Base-by-base conservation (phyloP, 2,888 invertebrate genomes). In the Nezara viridula region DNA sequence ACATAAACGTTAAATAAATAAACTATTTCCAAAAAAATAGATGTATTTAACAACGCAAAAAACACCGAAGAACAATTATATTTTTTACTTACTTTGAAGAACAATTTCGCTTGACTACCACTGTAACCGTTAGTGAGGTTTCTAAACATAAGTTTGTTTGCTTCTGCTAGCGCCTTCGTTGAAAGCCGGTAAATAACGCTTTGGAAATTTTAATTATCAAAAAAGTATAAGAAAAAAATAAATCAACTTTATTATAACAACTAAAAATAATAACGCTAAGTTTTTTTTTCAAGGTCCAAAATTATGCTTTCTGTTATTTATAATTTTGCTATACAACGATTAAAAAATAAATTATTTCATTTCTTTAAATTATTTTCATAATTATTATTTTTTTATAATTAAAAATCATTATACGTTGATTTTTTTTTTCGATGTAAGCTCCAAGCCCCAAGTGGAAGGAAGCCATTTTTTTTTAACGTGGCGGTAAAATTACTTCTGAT, bases 101-200 rank as follows among this genome's bases (percentile, higher is more conserved):
- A 81, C 81, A 44, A 81, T 44, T 81, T 81, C 44, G 81, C 81
- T 81, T 81, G 81, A 81, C 81, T 81, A 81, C 81, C 44, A 47
- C 44, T 81, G 81, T 81, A 81, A 81, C 81, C 81, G 81, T 81
- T 81, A n/a, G 81, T 44, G 81, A 81, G 81, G 81, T 81, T 81
- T 47, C 81, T 81, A 81, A 81, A 81, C 81, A 81, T n/a, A 44
- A n/a, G n/a, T 44, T 81, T 81, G 81, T 81, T 81, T 81, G 81
- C 81, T 81, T 47, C 44, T 81, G 9, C 44, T 81, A 81, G 81
- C 81, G 81, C 81, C 81, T 81, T 81, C 2, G 81, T 81, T 44
- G 12, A 44, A 81, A 81, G 81, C 81, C 81, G 81, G 81, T 47
- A 81, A 21, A 81, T 44, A 81, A 44, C 4, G 44, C n/a, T 81